Conservation (phyloP, 2,797 vertebrate genomes). For the Sebastes vulpes region DNA sequence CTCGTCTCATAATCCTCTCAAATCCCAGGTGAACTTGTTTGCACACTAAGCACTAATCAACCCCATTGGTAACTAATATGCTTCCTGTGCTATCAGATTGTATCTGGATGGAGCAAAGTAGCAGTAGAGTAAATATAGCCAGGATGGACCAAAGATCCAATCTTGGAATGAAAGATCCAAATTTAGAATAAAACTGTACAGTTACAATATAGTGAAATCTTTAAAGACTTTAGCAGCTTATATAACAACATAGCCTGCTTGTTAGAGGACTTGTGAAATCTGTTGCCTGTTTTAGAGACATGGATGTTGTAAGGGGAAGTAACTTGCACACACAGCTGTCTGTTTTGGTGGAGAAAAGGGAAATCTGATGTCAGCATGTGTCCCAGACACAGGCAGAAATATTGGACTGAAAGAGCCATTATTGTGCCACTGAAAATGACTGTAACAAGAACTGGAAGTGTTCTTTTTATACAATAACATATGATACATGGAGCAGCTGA, state of each 20-base stretch:
- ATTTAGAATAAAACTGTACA: not conserved
- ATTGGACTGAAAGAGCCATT: not conserved
- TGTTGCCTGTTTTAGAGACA: constrained; percentile 7
- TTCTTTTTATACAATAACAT: not conserved
- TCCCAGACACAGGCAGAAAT: constrained; percentile 12
- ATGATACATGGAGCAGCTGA: not conserved
- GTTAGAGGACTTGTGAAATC: not conserved
- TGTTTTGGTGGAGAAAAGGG: constrained; percentile 36
- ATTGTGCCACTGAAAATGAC: constrained; percentile 8
- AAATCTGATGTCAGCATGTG: constrained; percentile 25
- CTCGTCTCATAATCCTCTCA: not conserved
- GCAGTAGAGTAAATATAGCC: not conserved
- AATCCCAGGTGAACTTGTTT: not conserved
- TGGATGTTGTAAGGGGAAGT: constrained; percentile 31
- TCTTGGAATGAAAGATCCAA: not conserved
- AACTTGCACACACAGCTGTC: constrained; percentile 11
- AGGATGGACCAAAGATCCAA: not conserved
- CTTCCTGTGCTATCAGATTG: not conserved
- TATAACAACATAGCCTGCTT: not conserved
- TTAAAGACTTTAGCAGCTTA: not conserved
- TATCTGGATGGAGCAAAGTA: not conserved
- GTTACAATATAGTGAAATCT: not conserved
- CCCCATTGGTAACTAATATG: not conserved
- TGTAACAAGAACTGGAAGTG: not conserved
- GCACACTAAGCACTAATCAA: not conserved